Evolutionary conservation across 1,140 invertebrate species (phyloP).

Genomic region (Ooceraea biroi): DNA sequence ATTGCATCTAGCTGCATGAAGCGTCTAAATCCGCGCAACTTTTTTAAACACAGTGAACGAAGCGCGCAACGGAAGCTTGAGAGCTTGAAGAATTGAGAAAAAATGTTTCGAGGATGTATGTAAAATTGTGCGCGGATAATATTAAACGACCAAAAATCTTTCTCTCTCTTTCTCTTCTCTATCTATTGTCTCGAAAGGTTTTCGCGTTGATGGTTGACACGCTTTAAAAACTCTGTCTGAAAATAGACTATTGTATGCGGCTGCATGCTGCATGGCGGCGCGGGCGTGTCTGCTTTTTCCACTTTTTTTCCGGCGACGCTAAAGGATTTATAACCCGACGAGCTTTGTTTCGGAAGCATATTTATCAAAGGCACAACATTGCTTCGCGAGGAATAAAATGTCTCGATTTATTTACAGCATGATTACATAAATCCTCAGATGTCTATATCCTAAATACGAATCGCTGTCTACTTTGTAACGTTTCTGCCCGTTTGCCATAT

Average conservation of each 20-base stretch:
- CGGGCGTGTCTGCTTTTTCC: too few species aligned
- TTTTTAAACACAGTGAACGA: background rate
- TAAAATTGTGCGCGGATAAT: background rate
- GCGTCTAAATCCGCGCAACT: background rate
- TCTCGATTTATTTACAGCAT: too few species aligned
- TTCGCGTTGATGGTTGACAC: background rate
- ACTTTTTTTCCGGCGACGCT: background rate
- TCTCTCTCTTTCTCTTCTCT: background rate
- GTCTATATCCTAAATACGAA: background rate
- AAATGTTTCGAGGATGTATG: background rate
- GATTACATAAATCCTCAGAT: background rate
- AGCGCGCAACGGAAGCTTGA: background rate
- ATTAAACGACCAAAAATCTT: background rate
- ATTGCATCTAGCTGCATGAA: constrained; percentile 17
- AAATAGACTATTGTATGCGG: background rate
- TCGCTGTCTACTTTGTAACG: constrained; percentile 11
- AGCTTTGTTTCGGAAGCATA: background rate
- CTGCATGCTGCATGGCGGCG: background rate
- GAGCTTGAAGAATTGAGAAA: background rate
- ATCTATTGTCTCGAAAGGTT: background rate
- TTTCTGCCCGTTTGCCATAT: background rate
- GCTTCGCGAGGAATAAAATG: background rate
- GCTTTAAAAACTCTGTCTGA: background rate
- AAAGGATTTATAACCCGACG: background rate
- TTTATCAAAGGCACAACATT: background rate